Base-by-base conservation (phyloP, 2,888 invertebrate species). In the Drosophila yooni region DNA sequence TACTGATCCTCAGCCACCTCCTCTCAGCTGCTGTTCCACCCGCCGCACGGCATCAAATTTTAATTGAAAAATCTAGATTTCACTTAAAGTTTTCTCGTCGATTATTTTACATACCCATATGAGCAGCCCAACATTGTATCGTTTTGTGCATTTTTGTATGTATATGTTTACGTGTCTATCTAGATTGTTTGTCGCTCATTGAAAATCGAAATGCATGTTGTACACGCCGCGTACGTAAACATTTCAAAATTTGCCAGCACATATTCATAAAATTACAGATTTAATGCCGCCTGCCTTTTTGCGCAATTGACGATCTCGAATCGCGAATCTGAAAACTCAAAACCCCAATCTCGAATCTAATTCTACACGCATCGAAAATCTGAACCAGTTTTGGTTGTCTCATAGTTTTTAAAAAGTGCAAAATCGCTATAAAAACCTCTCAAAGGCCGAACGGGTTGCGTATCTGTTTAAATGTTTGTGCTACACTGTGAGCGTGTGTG, bases 11-110 rank as follows among this genome's bases (percentile, higher is more conserved):
- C n/a, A 27, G 3, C 15, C 56, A 25, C 18, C 64, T 38, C 51
- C 43, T 58, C 53, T 36, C 52, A 8, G 56, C 33, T 43, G 59
- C 74, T 73, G 34, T 36, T 38, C 59, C 79, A 74, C 76, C 80
- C 58, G 48, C 56, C 27, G 46, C 61, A 40, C 48, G 63, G 70
- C 67, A 69, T 67, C 58, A 57, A 52, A 59, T 64, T 88, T 85
- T 83, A 86, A 88, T 86, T 90, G 88, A 89, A 89, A 86, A 89
- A 86, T 80, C 85, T 82, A 79, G 83, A 86, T 78, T 70, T 78
- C 57, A 72, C 72, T 72, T 70, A 67, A 61, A 66, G 67, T 71
- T 86, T 82, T 62, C 76, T 63, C 66, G 66, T 74, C 65, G 73
- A 74, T 76, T 83, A 82, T 73, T 70, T 85, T 80, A 52, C 72